Conservation (phyloP, 1,140 invertebrate species). For the Drosophila fuyamai region DNA sequence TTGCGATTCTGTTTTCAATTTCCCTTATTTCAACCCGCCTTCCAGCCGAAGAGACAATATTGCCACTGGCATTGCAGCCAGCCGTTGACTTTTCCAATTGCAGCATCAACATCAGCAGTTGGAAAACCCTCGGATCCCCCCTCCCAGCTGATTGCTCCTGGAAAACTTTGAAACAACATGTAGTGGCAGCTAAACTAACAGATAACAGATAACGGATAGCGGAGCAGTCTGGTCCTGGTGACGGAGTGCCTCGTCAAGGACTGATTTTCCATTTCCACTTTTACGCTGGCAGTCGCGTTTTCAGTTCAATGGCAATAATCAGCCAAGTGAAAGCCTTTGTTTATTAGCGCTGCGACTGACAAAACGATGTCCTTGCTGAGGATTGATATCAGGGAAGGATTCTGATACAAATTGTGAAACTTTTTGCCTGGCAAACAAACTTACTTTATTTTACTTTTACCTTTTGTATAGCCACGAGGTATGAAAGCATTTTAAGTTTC, state of each 20-base stretch:
- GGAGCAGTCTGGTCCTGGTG: conserved; percentile 1
- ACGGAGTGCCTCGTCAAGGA: conserved; percentile 6
- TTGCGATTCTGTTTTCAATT: conserved; percentile 62
- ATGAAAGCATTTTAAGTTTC: neutral
- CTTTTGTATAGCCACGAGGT: neutral
- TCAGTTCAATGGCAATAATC: conserved; percentile 70
- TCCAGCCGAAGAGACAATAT: conserved; percentile 49
- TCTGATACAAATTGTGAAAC: neutral
- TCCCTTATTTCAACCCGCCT: conserved; percentile 18
- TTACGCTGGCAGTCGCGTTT: conserved; percentile 36
- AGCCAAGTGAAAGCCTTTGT: conserved; percentile 56
- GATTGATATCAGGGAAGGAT: conserved; percentile 9
- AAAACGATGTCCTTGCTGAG: conserved; percentile 23
- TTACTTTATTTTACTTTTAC: neutral
- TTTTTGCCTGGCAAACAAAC: neutral
- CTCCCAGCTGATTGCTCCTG: conserved; percentile 57
- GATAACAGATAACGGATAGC: conserved; percentile 42
- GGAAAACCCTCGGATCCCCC: conserved; percentile 6
- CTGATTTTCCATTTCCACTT: conserved; percentile 25
- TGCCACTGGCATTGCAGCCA: conserved; percentile 62
- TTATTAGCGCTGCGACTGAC: conserved; percentile 54
- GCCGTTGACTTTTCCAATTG: conserved; percentile 75
- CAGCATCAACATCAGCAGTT: conserved; percentile 51
- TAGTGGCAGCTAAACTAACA: conserved; percentile 58
- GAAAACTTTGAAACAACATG: conserved; percentile 71